Conservation (phyloP, 2,888 invertebrate genomes). For the Oligia strigilis region DNA sequence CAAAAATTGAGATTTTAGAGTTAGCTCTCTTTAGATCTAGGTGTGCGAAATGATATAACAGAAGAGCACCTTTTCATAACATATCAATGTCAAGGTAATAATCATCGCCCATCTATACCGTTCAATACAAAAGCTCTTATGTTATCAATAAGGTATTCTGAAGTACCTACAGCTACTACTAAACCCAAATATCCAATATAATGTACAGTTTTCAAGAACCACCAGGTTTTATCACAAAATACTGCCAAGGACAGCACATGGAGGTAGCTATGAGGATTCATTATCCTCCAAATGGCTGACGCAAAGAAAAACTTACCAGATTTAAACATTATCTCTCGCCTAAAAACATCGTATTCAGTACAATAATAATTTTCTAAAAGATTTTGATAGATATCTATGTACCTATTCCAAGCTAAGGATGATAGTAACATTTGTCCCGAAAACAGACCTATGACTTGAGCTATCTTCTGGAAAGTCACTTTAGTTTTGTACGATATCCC, state of each 20-base stretch:
- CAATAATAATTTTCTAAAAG: conserved; percentile 91
- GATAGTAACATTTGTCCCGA: conserved; percentile 93
- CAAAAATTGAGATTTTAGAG: no score
- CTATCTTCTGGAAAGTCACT: conserved; percentile 92
- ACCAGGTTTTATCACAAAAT: conserved; percentile 95
- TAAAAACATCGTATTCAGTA: conserved; percentile 86
- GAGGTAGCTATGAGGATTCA: conserved; percentile 94
- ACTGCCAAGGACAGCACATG: conserved; percentile 94
- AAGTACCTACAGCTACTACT: conserved; percentile 92
- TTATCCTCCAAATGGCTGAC: conserved; percentile 94
- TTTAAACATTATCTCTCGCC: conserved; percentile 91
- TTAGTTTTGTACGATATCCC: conserved; percentile 92
- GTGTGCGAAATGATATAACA: conserved; percentile 27
- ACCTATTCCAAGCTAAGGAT: conserved; percentile 96
- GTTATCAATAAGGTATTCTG: conserved; percentile 92
- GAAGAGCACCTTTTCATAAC: conserved; percentile 53
- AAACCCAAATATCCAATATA: conserved; percentile 93
- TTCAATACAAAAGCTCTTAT: conserved; percentile 75
- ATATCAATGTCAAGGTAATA: conserved; percentile 8
- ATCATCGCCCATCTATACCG: conserved; percentile 71
- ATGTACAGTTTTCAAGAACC: conserved; percentile 93
- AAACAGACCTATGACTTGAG: conserved; percentile 92
- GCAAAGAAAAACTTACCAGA: conserved; percentile 94
- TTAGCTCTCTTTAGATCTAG: no score
- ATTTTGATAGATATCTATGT: conserved; percentile 95